A percentile compares a stretch with the other conserved stretches of the same genome.
Conservation (phyloP, 2,113 vertebrate species). For the Sinocyclocheilus rhinocerous region DNA sequence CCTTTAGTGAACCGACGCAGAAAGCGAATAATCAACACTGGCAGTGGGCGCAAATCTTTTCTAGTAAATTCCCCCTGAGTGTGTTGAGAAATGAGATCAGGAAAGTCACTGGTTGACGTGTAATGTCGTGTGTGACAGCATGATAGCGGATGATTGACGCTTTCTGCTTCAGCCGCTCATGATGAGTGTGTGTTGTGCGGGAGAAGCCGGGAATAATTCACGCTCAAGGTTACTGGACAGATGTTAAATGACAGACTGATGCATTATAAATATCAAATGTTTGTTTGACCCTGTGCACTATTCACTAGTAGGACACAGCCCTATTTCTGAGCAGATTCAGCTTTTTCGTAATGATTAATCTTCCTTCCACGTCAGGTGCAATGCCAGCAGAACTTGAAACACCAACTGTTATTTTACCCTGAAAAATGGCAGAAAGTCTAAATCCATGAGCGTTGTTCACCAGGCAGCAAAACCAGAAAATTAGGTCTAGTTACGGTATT, state of each 20-base stretch:
- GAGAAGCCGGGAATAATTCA: background rate
- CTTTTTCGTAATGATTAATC: background rate
- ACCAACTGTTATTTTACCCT: background rate
- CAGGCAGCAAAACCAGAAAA: background rate
- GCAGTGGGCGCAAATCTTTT: background rate
- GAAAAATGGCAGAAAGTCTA: background rate
- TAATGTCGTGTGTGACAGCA: background rate
- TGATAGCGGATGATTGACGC: background rate
- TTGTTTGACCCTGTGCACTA: background rate
- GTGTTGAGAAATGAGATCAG: background rate
- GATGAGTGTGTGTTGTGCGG: background rate
- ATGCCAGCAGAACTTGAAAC: background rate
- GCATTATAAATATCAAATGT: background rate
- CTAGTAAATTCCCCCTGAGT: background rate
- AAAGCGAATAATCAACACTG: background rate
- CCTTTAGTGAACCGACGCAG: background rate
- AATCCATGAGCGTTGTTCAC: background rate
- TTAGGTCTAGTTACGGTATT: background rate
- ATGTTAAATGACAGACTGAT: slow-evolving; percentile 10
- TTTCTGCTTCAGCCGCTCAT: background rate
- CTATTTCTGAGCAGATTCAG: background rate
- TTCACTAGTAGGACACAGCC: too few relatives aligned
- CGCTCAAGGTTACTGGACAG: background rate
- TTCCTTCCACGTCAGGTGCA: background rate
- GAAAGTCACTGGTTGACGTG: background rate